Evolutionary conservation across 1,140 invertebrate species (phyloP).

Genomic region (Drosophila nebulosa): DNA sequence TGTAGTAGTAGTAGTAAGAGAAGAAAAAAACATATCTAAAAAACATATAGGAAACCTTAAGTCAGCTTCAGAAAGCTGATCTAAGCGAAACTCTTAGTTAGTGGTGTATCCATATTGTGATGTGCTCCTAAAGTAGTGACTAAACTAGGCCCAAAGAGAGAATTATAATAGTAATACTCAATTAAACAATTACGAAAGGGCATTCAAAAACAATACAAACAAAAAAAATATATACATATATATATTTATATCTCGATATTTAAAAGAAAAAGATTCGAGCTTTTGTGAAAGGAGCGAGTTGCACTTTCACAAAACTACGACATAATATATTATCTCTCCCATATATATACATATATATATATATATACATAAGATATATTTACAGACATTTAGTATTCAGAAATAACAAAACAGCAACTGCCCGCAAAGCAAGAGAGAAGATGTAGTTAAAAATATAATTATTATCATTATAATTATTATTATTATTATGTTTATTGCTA

Average conservation of each 20-base stretch:
- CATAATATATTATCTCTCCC: constrained; percentile 23
- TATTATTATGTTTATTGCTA: constrained; percentile 43
- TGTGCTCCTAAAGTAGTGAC: constrained; percentile 64
- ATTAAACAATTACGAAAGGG: not conserved
- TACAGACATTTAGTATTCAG: constrained; percentile 27
- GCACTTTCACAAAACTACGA: constrained; percentile 7
- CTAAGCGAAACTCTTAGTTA: constrained; percentile 39
- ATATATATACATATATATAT: constrained; percentile 15
- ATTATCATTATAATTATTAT: constrained; percentile 29
- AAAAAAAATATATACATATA: not conserved
- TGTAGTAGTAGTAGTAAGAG: constrained; percentile 3
- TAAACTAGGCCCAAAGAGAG: constrained; percentile 4
- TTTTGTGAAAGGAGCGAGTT: not conserved
- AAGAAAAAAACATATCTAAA: constrained; percentile 44
- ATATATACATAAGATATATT: constrained; percentile 14
- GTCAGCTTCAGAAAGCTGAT: not conserved
- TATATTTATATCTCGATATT: not conserved
- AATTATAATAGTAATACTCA: not conserved
- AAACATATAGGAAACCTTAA: not conserved
- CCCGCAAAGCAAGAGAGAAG: constrained; percentile 26
- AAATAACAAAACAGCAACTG: constrained; percentile 39
- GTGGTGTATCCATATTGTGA: constrained; percentile 73
- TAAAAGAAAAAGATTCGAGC: not conserved
- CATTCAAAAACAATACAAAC: no score
- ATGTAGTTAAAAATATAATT: constrained; percentile 14